phyloP scores from a whole-genome alignment of 2,113 vertebrate species.

The Hippocampus abdominalis region DNA sequence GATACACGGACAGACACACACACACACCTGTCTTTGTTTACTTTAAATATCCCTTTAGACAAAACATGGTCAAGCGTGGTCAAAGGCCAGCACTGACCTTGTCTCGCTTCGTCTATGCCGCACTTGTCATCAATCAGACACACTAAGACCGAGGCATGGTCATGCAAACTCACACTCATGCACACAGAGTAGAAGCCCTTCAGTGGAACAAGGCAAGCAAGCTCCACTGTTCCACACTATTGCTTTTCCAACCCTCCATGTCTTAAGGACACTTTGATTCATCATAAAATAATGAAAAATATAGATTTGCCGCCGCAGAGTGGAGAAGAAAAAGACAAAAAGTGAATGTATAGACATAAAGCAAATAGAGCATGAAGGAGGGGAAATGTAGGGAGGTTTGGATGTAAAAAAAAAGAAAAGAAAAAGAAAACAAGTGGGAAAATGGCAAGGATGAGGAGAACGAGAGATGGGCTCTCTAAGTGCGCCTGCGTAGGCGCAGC shows the following conservation, averaged over 20 bases:
- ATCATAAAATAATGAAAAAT: constrained; percentile 65
- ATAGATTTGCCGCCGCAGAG: constrained; percentile 59
- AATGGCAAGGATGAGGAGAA: constrained; percentile 36
- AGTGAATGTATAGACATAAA: constrained; percentile 56
- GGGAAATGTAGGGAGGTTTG: constrained; percentile 16
- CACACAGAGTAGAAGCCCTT: constrained; percentile 13
- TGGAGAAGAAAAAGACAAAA: constrained; percentile 33
- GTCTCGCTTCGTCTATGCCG: constrained; percentile 22
- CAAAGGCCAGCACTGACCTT: constrained; percentile 47
- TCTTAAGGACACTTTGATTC: constrained; percentile 58
- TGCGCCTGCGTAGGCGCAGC: constrained; percentile 55
- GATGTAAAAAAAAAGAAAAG: constrained; percentile 30
- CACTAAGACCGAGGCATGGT: background rate
- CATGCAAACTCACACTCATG: constrained; percentile 5
- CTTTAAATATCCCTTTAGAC: constrained; percentile 17
- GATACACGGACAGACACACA: too few relatives aligned
- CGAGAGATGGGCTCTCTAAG: constrained; percentile 58
- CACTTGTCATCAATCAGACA: constrained; percentile 40
- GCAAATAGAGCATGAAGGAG: constrained; percentile 59
- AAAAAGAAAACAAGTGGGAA: constrained; percentile 31
- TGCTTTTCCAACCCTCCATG: constrained; percentile 42
- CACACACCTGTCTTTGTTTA: background rate
- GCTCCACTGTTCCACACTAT: constrained; percentile 49
- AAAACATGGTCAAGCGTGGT: constrained; percentile 35
- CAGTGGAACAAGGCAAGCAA: constrained; percentile 45